Base-by-base conservation (phyloP, 2,113 vertebrate genomes). In the Diadophis punctatus region DNA sequence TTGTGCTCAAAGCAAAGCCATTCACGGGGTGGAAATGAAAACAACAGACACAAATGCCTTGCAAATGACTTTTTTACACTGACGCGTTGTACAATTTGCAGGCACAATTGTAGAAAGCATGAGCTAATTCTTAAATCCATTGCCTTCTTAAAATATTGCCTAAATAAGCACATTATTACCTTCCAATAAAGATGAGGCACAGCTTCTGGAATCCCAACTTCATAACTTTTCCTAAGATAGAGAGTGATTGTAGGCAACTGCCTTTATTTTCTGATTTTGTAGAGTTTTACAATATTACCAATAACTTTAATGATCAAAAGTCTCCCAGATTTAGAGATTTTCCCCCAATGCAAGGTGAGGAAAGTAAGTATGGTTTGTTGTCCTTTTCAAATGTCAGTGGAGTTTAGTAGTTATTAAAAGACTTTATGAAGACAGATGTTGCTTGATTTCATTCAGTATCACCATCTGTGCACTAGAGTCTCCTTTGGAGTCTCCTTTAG, bases 1-100 rank as follows among this genome's bases (percentile, higher is more conserved):
- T 92, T n/a, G 58, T 92, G 90, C 94, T 90, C 58, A 86, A 55
- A 92, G 22, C 43, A 60, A 80, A 93, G 46, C 1, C 30, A 43
- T 93, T 95, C 34, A 46, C 8, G 80, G 23, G 25, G 12, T 92
- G 88, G 91, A 46, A 87, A 95, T 88, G 46, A 20, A 93, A 92
- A 93, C 95, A 23, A 63, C 3, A 60, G 90, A 91, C 95, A 23
- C 46, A 23, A 74, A 91, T 92, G 87, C 1, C 89, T 93, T 80
- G 56, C 80, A 49, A 96, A 60, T 12, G n/a, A 91, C 9, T 74
- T 95, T 27, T 60, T 92, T 92, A 48, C 88, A 25, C 25, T 55
- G 34, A 89, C 93, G 93, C 91, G 88, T 39, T 85, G 25, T 25
- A n/a, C 74, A 6, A 91, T 93, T 94, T 90, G 4, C 9, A 46